These are phyloP conservation scores for Samia ricini DNA, from an alignment of 1,140 invertebrate genomes.

Conservation along the genomic window DNA sequence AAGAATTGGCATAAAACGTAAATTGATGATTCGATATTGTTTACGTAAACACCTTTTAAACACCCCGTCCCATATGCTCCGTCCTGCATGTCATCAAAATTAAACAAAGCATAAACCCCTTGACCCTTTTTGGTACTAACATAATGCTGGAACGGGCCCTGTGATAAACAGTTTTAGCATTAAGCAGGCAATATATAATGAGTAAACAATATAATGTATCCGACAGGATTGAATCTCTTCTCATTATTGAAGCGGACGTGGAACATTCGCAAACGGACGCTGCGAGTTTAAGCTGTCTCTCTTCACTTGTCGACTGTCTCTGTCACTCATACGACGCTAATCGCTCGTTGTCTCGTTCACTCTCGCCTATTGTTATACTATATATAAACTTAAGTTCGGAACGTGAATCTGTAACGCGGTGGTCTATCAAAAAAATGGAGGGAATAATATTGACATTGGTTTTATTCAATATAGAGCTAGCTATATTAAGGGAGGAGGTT, in stretches of 20 bases:
- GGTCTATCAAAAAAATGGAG: conserved; percentile 1
- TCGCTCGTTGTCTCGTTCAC: conserved; percentile 56
- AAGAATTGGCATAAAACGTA: too few species aligned
- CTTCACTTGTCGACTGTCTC: conserved; percentile 59
- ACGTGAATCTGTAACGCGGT: conserved; percentile 13
- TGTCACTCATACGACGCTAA: conserved; percentile 52
- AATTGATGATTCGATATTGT: too few species aligned
- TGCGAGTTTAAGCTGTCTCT: conserved; percentile 28
- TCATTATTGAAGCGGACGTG: conserved; percentile 29
- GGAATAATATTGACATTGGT: not conserved
- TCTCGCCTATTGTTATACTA: conserved; percentile 31
- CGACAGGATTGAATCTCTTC: conserved; percentile 6
- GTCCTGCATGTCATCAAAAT: too few species aligned
- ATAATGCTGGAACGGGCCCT: too few species aligned
- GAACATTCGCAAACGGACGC: conserved; percentile 13
- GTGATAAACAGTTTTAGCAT: too few species aligned
- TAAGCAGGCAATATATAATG: too few species aligned
- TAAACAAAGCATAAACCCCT: too few species aligned
- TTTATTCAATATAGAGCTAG: not conserved
- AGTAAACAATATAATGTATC: not conserved
- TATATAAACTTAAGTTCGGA: conserved; percentile 18
- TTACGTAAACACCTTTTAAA: too few species aligned
- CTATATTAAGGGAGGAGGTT: conserved; percentile 16
- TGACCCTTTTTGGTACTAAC: too few species aligned
- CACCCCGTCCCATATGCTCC: too few species aligned